These are phyloP conservation scores for Drosophila mercatorum DNA, from an alignment of 2,888 invertebrate species.

Conservation along the genomic window DNA sequence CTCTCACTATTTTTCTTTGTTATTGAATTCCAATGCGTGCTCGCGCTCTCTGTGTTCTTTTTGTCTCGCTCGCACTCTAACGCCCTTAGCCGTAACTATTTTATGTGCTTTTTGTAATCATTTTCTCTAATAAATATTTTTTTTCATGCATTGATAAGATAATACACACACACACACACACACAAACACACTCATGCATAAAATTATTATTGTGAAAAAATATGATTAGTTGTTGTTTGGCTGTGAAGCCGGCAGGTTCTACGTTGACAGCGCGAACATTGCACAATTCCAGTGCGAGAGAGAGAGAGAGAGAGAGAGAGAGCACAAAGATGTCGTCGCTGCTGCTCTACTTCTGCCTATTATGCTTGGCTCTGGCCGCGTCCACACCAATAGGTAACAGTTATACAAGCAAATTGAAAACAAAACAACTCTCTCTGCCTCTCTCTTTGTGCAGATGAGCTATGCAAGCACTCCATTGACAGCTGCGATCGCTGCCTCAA, in stretches of 20 bases:
- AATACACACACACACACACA: constrained; percentile 30
- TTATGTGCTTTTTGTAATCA: constrained; percentile 19
- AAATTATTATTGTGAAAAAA: constrained; percentile 48
- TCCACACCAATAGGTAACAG: constrained; percentile 50
- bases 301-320: constrained; percentile 15
- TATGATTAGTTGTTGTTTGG: constrained; percentile 64
- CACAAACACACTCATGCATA: constrained; percentile 5
- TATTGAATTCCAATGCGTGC: background rate
- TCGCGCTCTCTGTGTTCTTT: background rate
- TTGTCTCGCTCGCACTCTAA: background rate
- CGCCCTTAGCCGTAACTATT: background rate
- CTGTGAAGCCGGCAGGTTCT: constrained; percentile 55
- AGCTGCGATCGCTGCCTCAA: constrained; percentile 72
- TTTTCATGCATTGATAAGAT: constrained; percentile 59
- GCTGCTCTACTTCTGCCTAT: constrained; percentile 14
- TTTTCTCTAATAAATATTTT: constrained; percentile 35
- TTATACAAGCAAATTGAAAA: constrained; percentile 43
- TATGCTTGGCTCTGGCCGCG: constrained; percentile 10
- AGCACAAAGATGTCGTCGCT: constrained; percentile 41
- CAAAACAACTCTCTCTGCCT: background rate
- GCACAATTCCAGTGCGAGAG: constrained; percentile 10
- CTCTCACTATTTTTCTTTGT: background rate
- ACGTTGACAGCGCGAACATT: constrained; percentile 9
- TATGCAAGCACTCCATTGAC: constrained; percentile 75
- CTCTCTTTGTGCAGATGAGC: constrained; percentile 63